These are phyloP conservation scores for Netelia fuscicornis DNA, from an alignment of 2,888 invertebrate genomes.

Conservation along the genomic window DNA sequence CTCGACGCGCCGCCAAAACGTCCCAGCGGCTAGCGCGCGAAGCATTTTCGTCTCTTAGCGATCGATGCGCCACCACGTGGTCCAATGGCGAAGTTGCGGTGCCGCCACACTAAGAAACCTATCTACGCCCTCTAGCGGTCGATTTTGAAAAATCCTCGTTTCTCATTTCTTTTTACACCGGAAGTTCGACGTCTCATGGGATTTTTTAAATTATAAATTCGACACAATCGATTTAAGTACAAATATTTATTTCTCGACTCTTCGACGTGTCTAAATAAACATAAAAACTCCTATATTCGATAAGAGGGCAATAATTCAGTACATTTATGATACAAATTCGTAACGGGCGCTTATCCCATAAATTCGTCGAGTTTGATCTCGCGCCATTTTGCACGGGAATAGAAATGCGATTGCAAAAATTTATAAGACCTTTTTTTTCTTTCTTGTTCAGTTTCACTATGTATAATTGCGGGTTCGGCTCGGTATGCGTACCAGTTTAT, in stretches of 20 bases:
- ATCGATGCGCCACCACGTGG: too few species aligned
- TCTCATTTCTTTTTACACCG: neutral
- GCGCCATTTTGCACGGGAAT: constrained; percentile 55
- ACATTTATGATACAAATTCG: constrained; percentile 66
- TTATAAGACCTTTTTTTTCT: constrained; percentile 32
- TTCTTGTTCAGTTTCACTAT: constrained; percentile 18
- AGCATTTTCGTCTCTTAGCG: too few species aligned
- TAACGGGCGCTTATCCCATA: constrained; percentile 26
- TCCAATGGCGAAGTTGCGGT: too few species aligned
- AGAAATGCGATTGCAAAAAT: constrained; percentile 65
- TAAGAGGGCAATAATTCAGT: constrained; percentile 67
- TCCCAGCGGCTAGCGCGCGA: too few species aligned
- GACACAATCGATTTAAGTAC: constrained; percentile 65
- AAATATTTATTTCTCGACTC: constrained; percentile 72
- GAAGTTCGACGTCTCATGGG: neutral
- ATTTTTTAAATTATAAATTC: neutral
- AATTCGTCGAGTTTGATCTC: constrained; percentile 30
- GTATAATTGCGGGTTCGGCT: constrained; percentile 64
- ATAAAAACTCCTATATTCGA: constrained; percentile 70
- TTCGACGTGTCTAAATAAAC: constrained; percentile 69
- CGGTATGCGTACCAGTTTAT: constrained; percentile 58
- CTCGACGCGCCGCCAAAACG: too few species aligned
- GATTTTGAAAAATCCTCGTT: constrained; percentile 10
- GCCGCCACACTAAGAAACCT: neutral
- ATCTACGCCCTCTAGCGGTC: constrained; percentile 19